Evolutionary conservation across 1,140 invertebrate species (phyloP), one percentile per base, ranked within the genome.

Genomic region (Euborellia annulipes): DNA sequence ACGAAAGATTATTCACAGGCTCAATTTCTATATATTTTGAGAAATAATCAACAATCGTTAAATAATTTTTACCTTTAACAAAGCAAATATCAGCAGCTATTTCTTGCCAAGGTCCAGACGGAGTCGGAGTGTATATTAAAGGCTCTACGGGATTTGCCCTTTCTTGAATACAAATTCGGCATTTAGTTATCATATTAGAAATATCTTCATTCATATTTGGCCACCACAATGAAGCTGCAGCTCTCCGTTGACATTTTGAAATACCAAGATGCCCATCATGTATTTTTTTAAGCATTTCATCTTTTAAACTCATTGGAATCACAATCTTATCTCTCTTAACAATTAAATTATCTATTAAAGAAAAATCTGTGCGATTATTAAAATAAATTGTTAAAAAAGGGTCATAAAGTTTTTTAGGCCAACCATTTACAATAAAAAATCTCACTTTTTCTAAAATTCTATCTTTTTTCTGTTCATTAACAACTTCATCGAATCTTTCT

Each of bases 251-350:
- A 20, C 41, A 42, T 18, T 23, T 18, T 3, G n/a, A 16, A 18
- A 42, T 42, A 4, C 41, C 41, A n/a, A 20, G 17, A 20, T 42
- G 41, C 9, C 41, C 41, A 9, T 42, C 41, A 42, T 42, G 41
- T 3, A 42, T 42, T 42, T n/a, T 18, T 16, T 42, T 20, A 7
- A 42, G 14, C 14, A 42, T 42, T n/a, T 42, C 3, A 20, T 16
- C 8, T 4, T 20, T 17, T 36, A 42, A n/a, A n/a, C 3, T 20
- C 14, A 14, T n/a, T 6, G 41, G 41, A 3, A 42, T 23, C 7
- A 20, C 14, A 7, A 42, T 42, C 21, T 20, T 42, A 14, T 17
- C 7, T n/a, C 41, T n/a, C 17, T 20, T 14, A 8, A 42, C 22
- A 20, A 42, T 18, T 20, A 42, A 20, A 8, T 21, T 21, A n/a